Evolutionary conservation across 2,888 invertebrate species (phyloP), one percentile per base, ranked within the genome.

Genomic region (Tillus elongatus): DNA sequence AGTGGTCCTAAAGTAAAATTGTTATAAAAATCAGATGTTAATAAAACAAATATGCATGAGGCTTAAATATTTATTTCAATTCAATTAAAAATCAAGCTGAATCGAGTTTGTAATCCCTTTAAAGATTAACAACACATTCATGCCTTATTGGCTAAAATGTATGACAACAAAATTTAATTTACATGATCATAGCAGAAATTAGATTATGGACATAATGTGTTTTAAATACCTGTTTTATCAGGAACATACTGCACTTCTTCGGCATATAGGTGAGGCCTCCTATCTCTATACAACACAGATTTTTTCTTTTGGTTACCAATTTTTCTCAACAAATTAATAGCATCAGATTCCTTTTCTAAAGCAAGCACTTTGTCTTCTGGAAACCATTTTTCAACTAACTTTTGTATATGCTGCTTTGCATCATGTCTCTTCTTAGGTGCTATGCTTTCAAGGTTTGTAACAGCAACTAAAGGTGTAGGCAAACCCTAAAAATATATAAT

Each of bases 231-330:
- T 51, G 60, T 51, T 44, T 69, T 61, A 44, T 70, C 60, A 3
- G 73, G 64, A 8, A 72, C 58, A 64, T 78, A 89, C 49, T 82
- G 76, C 4, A 86, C 68, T 42, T 78, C 69, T 62, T 97, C 96
- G 1, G 85, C 87, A 46, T 90, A 68, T 47, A 97, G 61, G 64
- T 92, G 83, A 0, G 93, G 79, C 37, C 95, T 74, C 51, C 79
- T 77, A 57, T 86, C 84, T 54, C 89, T 79, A 51, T 82, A 80
- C 42, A 77, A 71, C 2, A 92, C 64, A 6, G 72, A 63, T 38
- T 78, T 80, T 49, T 82, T 78, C 60, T 92, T 93, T 57, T 91
- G 88, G 38, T 78, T 79, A 2, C 88, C 86, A 56, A 92, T 80
- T 51, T 53, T 58, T 40, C 82, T 68, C 38, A 90, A 65, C 15